These are phyloP conservation scores for Drosophila simulans DNA, from an alignment of 1,140 invertebrate species.

Conservation along the genomic window DNA sequence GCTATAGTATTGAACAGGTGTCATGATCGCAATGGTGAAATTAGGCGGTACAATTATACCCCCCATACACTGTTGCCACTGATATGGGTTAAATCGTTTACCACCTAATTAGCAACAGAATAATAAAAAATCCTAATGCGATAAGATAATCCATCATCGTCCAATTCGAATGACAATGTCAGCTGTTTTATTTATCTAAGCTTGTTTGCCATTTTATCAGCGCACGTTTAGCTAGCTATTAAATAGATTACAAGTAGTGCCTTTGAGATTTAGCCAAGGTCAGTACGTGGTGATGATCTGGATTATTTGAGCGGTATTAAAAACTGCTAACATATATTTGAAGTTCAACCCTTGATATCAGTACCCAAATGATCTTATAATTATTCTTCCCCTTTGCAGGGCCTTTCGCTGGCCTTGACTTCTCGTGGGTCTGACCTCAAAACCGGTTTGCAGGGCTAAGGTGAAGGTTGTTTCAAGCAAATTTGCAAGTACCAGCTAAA, in stretches of 20 bases:
- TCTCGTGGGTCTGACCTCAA: neutral
- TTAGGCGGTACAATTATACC: neutral
- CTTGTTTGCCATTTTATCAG: neutral
- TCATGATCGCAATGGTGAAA: constrained; percentile 2
- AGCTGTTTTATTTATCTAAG: neutral
- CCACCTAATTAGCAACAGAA: neutral
- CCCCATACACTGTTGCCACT: neutral
- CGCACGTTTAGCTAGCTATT: neutral
- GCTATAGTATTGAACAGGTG: neutral
- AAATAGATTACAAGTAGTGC: neutral
- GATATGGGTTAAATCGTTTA: constrained; percentile 2
- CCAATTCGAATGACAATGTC: neutral
- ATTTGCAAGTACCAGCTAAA: neutral
- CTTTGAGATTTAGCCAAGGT: neutral
- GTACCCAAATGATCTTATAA: neutral
- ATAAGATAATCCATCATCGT: neutral
- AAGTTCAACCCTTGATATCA: neutral
- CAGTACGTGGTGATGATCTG: neutral
- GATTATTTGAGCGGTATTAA: neutral
- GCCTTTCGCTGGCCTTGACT: constrained; percentile 1
- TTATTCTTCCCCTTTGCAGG: neutral
- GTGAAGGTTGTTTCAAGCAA: constrained; percentile 11
- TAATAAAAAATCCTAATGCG: neutral
- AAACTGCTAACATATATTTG: too few species aligned
- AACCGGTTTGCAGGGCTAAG: constrained; percentile 9